phyloP scores from a whole-genome alignment of 1,140 invertebrate genomes.

The Tribolium madens region DNA sequence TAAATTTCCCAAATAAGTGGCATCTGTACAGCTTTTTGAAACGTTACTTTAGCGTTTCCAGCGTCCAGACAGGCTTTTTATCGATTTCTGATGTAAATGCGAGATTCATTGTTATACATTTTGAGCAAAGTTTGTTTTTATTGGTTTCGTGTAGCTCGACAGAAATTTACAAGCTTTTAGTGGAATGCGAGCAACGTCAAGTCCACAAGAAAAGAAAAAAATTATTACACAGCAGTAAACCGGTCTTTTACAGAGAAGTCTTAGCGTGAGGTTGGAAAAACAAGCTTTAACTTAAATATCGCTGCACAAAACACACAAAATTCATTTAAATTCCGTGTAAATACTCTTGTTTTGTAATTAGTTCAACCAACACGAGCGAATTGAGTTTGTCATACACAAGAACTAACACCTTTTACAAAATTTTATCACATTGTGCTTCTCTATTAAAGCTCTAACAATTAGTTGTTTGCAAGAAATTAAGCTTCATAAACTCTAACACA shows the following conservation, averaged over 20 bases:
- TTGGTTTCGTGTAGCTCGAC: conserved; percentile 24
- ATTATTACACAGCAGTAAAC: conserved; percentile 14
- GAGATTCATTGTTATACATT: conserved; percentile 38
- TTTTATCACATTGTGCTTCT: neutral
- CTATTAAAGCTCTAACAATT: no score
- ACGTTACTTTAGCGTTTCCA: neutral
- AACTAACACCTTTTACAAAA: neutral
- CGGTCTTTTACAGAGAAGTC: neutral
- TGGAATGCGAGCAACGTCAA: conserved; percentile 4
- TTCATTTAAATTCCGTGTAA: neutral
- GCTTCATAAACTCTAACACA: no score
- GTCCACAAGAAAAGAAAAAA: conserved; percentile 7
- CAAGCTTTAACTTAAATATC: neutral
- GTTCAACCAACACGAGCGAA: neutral
- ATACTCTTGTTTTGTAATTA: neutral
- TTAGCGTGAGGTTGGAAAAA: neutral
- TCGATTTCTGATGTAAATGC: conserved; percentile 30
- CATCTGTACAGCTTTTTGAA: conserved; percentile 12
- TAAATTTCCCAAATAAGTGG: neutral
- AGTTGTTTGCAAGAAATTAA: no score
- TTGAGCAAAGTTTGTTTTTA: conserved; percentile 27
- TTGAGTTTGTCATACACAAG: neutral
- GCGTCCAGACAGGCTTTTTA: conserved; percentile 2
- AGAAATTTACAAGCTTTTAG: conserved; percentile 31
- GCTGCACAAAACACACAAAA: neutral